Conservation (phyloP, 2,888 invertebrate genomes). For the Ligdia adustata region DNA sequence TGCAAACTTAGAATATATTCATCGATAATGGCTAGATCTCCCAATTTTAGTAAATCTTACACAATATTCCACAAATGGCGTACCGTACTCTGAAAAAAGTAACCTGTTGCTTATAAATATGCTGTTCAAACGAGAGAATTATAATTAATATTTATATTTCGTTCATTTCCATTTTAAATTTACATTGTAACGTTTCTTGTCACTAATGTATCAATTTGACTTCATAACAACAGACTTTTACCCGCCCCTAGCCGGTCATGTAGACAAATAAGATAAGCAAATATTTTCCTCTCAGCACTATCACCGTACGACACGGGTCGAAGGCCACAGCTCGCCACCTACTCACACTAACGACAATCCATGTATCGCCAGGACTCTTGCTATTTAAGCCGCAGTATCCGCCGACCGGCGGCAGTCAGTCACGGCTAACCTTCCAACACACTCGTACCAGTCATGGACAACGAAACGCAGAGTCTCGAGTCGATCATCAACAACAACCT, state of each 20-base stretch:
- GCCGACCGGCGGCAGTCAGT: constrained; percentile 49
- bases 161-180: too few species aligned
- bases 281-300: constrained; percentile 67
- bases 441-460: constrained; percentile 61
- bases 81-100: too few species aligned
- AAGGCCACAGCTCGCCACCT: constrained; percentile 69
- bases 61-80: too few species aligned
- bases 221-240: constrained; percentile 28
- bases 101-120: too few species aligned
- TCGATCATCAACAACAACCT: constrained; percentile 72
- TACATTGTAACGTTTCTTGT: too few species aligned
- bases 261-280: constrained; percentile 52
- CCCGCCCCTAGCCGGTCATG: constrained; percentile 37
- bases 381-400: constrained; percentile 60
- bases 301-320: constrained; percentile 60
- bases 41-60: too few species aligned
- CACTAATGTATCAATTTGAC: too few species aligned
- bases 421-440: constrained; percentile 34
- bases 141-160: too few species aligned
- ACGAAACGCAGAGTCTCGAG: constrained; percentile 74
- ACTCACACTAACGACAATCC: constrained; percentile 43
- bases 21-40: too few species aligned
- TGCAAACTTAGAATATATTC: too few species aligned
- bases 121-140: too few species aligned
- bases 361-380: constrained; percentile 48